phyloP scores from a whole-genome alignment of 2,888 invertebrate genomes.

The Andrena flavipes region DNA sequence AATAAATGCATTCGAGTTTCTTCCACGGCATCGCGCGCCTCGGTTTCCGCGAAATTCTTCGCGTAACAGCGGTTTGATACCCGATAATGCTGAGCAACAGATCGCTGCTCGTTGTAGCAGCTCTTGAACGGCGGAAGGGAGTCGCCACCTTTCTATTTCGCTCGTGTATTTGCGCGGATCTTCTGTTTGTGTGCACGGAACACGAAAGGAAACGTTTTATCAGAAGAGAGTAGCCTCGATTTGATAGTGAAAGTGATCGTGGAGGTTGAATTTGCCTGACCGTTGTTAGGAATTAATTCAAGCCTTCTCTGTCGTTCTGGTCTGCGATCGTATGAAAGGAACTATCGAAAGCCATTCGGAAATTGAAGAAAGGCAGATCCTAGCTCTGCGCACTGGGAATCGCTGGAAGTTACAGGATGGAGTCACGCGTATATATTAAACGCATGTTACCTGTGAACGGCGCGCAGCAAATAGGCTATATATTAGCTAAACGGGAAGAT shows the following conservation, averaged over 20 bases:
- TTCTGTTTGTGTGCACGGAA: not conserved
- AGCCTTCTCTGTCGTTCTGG: not conserved
- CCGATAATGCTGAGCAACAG: not conserved
- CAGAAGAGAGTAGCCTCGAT: slow-evolving; percentile 2
- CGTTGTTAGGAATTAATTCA: not conserved
- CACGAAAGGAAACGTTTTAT: slow-evolving; percentile 10
- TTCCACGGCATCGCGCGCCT: not conserved
- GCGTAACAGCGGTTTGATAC: not conserved
- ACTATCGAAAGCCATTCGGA: not conserved
- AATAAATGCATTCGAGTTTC: not conserved
- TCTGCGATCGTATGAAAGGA: not conserved
- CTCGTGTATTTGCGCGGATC: not conserved
- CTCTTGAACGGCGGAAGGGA: not conserved
- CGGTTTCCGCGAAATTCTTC: slow-evolving; percentile 5
- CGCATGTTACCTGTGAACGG: not conserved
- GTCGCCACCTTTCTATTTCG: slow-evolving; percentile 19
- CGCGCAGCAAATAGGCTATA: not conserved
- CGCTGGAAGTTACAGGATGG: not conserved
- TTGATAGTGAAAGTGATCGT: slow-evolving; percentile 17
- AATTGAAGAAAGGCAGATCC: not conserved
- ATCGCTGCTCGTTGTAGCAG: not conserved
- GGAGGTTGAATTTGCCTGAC: not conserved
- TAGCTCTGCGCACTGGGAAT: not conserved
- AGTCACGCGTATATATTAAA: not conserved
- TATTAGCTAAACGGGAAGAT: slow-evolving; percentile 13